These are phyloP conservation scores for Exephanes ischioxanthus DNA, from an alignment of 2,888 invertebrate genomes.

Conservation along the genomic window DNA sequence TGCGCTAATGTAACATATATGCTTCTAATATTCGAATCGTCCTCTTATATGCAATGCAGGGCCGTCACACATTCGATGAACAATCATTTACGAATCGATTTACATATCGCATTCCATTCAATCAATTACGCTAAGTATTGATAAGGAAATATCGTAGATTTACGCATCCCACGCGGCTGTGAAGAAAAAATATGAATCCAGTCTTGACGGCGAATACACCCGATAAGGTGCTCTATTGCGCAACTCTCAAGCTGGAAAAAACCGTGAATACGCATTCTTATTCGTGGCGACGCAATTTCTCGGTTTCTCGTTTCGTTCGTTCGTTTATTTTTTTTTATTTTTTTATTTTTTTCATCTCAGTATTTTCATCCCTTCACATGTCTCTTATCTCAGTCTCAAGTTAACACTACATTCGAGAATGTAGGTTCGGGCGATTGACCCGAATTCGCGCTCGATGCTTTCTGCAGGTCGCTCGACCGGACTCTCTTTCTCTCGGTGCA, in stretches of 20 bases:
- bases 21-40: too few relatives aligned
- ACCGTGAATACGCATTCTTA: constrained; percentile 36
- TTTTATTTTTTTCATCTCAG: background rate
- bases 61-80: background rate
- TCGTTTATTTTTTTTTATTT: background rate
- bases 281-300: constrained; percentile 44
- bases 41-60: too few relatives aligned
- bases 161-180: constrained; percentile 40
- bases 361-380: constrained; percentile 38
- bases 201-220: constrained; percentile 10
- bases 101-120: constrained; percentile 37
- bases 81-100: constrained; percentile 22
- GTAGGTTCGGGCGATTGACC: constrained; percentile 67
- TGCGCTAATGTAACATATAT: too few relatives aligned
- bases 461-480: constrained; percentile 67
- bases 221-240: constrained; percentile 22
- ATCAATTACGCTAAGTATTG: constrained; percentile 37
- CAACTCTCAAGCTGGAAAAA: constrained; percentile 27
- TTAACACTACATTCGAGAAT: constrained; percentile 20
- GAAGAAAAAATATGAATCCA: constrained; percentile 18
- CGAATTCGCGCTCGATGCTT: constrained; percentile 64
- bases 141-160: constrained; percentile 44
- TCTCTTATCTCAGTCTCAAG: constrained; percentile 53
- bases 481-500: constrained; percentile 55
- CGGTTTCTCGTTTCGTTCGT: constrained; percentile 20